Base-by-base conservation (phyloP, 2,113 vertebrate species). In the Climacteris rufus region DNA sequence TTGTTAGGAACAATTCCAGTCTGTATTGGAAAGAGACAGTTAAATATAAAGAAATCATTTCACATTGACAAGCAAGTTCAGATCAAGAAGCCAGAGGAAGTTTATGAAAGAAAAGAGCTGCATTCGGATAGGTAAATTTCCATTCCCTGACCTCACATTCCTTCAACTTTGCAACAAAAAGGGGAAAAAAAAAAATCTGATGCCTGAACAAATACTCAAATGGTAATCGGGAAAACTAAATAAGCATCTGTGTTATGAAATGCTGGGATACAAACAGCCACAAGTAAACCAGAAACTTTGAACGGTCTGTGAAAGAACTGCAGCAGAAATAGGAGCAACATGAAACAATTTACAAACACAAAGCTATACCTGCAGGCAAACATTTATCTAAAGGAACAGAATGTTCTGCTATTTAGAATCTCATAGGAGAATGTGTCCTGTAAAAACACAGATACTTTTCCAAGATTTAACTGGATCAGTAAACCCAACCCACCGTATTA, bases 1-100 rank as follows among this genome's bases (percentile, higher is more conserved):
- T 98, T 98, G 98, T 98, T 98, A 87, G 85, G 94, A 97, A 98
- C 97, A 98, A 98, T 98, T 96, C 97, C 54, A 61, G 96, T 95
- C 97, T 98, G 98, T 98, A 97, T 96, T 93, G 96, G 94, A 97
- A 97, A 97, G 95, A 97, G 97, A 93, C 95, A 82, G 95, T 94
- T 95, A 94, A 95, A 97, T 97, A 98, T 98, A 97, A 97, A 97
- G 97, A 97, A 97, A 97, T 97, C 75, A 97, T 97, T 98, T 96
- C 95, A 81, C 95, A 96, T 91, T 93, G 96, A 97, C 95, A 96
- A 96, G 87, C 64, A 76, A 93, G 93, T 91, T 93, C 92, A 94
- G 88, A 92, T 77, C 86, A 90, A 93, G 92, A 71, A 94, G 85
- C 59, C 91, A 95, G 92, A 94, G 90, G 83, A 83, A 90, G 82